phyloP scores from a whole-genome alignment of 53 echinoderm and acorn worm genomes.

The Patiria pectinifera region DNA sequence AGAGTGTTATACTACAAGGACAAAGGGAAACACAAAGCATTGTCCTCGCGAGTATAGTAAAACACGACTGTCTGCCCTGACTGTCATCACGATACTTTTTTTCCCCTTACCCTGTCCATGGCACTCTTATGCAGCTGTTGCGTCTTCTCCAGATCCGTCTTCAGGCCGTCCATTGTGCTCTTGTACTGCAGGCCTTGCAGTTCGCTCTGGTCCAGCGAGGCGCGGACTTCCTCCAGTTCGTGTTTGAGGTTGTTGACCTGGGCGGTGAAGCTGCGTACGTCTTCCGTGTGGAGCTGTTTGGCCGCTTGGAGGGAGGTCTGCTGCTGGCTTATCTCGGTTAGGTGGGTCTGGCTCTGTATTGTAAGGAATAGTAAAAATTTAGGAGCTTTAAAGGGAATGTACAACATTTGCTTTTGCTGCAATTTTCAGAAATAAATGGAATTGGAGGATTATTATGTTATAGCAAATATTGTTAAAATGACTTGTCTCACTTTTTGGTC shows the following conservation, averaged over 20 bases:
- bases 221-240: slow-evolving; percentile 66
- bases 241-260: slow-evolving; percentile 69
- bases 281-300: slow-evolving; percentile 75
- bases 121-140: slow-evolving; percentile 83
- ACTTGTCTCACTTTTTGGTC: no score
- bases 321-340: slow-evolving; percentile 63
- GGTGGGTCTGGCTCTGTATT: slow-evolving; percentile 59
- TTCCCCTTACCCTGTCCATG: slow-evolving; percentile 72
- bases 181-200: slow-evolving; percentile 57
- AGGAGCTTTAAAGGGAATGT: not conserved
- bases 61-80: no score
- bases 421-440: no score
- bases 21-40: no score
- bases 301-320: slow-evolving; percentile 58
- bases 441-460: no score
- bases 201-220: slow-evolving; percentile 67
- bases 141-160: slow-evolving; percentile 65
- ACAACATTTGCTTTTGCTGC: no score
- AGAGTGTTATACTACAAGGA: no score
- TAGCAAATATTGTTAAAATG: no score
- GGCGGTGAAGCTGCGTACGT: slow-evolving; percentile 58
- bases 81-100: not conserved
- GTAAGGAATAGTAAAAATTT: not conserved
- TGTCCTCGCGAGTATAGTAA: no score
- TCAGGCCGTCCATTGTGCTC: slow-evolving; percentile 70